Evolutionary conservation across 2,113 vertebrate genomes (phyloP), one percentile per base, ranked within the genome.

Genomic region (Uria lomvia): DNA sequence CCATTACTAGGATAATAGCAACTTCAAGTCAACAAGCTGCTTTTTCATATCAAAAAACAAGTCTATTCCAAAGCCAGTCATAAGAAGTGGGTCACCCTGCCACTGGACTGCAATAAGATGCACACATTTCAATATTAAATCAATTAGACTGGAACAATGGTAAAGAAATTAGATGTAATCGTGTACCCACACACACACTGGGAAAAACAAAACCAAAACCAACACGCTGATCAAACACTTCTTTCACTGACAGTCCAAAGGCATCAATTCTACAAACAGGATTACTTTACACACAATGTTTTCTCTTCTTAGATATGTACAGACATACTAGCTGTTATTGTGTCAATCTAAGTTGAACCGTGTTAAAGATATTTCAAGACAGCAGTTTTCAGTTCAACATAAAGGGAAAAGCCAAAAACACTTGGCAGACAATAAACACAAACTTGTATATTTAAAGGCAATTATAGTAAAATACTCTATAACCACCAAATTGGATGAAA

Each of bases 391-490:
- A 89, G 84, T 42, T 83, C 80, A 79, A 86, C 24, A 3, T 23
- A 90, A 96, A 18, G 70, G 76, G 66, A 12, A 24, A 91, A 96
- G 77, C 77, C 75, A 94, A 91, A 94, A 86, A 7, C 63, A 70
- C 77, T 40, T 49, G n/a, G 53, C 34, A 97, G 53, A 49, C 47
- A 94, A 78, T 23, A 60, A 76, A 85, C 78, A 74, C 76, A 96
- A 96, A 94, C 55, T 56, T 87, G 55, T 49, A 86, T 63, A 85
- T 83, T 94, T 86, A 56, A 52, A 74, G 24, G 85, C 50, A 96
- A 59, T 38, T 92, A 82, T 0, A 58, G 67, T 10, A 58, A 52
- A 82, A 87, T 12, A 42, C 40, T 90, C 50, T 58, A 19, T 38
- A 67, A 94, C 63, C 86, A 45, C 67, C 3, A 50, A 83, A 70